A percentile compares a stretch with the other conserved stretches of the same genome.
These are phyloP conservation scores for Mesoclemmys tuberculata DNA, from an alignment of 2,113 vertebrate species.

Conservation along the genomic window DNA sequence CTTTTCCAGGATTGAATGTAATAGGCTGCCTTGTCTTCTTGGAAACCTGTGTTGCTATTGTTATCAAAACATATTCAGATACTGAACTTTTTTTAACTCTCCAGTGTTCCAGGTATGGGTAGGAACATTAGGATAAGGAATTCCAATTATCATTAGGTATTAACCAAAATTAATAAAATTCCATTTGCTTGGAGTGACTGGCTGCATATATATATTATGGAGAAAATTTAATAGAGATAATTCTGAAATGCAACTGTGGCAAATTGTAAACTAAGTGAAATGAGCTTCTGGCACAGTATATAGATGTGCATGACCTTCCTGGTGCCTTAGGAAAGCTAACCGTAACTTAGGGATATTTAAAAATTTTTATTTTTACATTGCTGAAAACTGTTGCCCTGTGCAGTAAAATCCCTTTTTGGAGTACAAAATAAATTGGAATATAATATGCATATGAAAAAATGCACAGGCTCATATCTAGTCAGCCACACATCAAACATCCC, in stretches of 20 bases:
- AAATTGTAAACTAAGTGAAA: neutral
- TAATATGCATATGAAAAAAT: neutral
- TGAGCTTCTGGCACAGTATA: neutral
- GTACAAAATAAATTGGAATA: neutral
- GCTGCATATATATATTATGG: neutral
- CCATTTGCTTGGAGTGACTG: neutral
- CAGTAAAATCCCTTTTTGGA: neutral
- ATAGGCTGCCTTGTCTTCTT: neutral
- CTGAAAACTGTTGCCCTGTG: too few relatives aligned
- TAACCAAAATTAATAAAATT: conserved; percentile 48
- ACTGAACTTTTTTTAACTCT: neutral
- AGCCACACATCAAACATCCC: neutral
- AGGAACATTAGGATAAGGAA: conserved; percentile 34
- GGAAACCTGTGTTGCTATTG: neutral
- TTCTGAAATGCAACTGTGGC: neutral
- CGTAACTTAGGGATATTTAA: neutral
- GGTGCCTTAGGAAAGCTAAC: neutral
- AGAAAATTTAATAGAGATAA: neutral
- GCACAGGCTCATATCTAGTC: neutral
- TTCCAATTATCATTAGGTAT: neutral
- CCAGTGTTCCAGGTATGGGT: conserved; percentile 9
- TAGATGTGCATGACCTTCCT: neutral
- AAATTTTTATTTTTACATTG: neutral
- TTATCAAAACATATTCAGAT: neutral
- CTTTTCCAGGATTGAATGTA: neutral